phyloP scores from a whole-genome alignment of 2,797 vertebrate species.

The Hephaestus fuliginosus region DNA sequence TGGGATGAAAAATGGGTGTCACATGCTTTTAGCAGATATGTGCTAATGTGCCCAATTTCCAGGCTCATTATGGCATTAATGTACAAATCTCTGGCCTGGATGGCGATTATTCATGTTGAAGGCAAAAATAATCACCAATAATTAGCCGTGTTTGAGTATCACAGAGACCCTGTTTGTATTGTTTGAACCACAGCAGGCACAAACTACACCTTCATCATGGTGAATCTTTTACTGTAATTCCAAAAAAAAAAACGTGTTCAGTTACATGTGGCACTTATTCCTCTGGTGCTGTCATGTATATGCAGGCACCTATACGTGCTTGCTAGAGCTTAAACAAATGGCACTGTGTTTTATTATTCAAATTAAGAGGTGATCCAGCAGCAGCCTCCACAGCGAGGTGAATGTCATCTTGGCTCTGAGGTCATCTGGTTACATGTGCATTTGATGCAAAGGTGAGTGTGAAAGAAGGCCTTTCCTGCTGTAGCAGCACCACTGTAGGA shows the following conservation, averaged over 20 bases:
- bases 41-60: slow-evolving; percentile 84
- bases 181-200: slow-evolving; percentile 35
- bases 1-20: slow-evolving; percentile 81
- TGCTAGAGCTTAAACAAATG: slow-evolving; percentile 4
- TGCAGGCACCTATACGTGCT: background rate
- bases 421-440: background rate
- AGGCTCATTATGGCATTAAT: slow-evolving; percentile 83
- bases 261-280: background rate
- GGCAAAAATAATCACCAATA: slow-evolving; percentile 80
- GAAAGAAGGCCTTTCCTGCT: slow-evolving; percentile 8
- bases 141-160: slow-evolving; percentile 72
- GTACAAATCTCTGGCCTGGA: slow-evolving; percentile 77
- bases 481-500: background rate
- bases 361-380: slow-evolving; percentile 6
- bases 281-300: background rate
- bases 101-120: slow-evolving; percentile 82
- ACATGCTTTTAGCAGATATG: slow-evolving; percentile 80
- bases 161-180: slow-evolving; percentile 45
- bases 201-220: slow-evolving; percentile 24
- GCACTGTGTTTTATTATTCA: slow-evolving; percentile 5
- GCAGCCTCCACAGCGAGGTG: slow-evolving; percentile 10
- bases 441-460: background rate
- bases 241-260: background rate
- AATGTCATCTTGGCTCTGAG: slow-evolving; percentile 1
- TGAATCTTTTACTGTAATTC: background rate